phyloP scores from a whole-genome alignment of 1,140 invertebrate species.

The Ylistrum balloti region DNA sequence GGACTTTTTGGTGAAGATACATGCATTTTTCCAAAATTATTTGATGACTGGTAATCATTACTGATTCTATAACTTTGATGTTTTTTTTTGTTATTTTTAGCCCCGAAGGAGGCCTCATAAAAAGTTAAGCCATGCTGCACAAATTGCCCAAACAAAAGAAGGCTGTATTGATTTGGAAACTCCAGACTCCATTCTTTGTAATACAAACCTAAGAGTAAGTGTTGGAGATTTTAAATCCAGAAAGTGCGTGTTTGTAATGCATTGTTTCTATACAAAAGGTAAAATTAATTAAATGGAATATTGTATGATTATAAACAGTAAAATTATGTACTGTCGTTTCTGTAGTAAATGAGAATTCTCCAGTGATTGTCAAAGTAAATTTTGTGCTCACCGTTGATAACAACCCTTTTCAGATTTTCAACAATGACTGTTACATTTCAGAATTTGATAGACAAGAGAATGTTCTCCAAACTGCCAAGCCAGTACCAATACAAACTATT shows the following conservation, averaged over 20 bases:
- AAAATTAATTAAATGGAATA: too few relatives aligned
- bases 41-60: too few relatives aligned
- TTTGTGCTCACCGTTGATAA: too few relatives aligned
- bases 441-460: slow-evolving; percentile 92
- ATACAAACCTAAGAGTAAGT: slow-evolving; percentile 89
- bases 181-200: slow-evolving; percentile 97
- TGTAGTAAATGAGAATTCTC: background rate
- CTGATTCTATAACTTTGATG: too few relatives aligned
- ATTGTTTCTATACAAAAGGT: background rate
- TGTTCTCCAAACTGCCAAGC: slow-evolving; percentile 92
- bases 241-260: background rate
- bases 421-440: slow-evolving; percentile 79
- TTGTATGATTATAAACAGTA: too few relatives aligned
- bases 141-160: slow-evolving; percentile 95
- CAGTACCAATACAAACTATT: slow-evolving; percentile 96
- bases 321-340: background rate
- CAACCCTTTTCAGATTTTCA: too few relatives aligned
- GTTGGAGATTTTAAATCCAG: background rate
- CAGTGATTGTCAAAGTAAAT: too few relatives aligned
- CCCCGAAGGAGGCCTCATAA: slow-evolving; percentile 89
- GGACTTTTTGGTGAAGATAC: too few relatives aligned
- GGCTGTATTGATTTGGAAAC: slow-evolving; percentile 97
- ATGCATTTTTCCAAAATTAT: too few relatives aligned
- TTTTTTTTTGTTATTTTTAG: slow-evolving; percentile 67
- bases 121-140: slow-evolving; percentile 93